Conservation (phyloP, 2,797 vertebrate genomes). For the Erethizon dorsatum region DNA sequence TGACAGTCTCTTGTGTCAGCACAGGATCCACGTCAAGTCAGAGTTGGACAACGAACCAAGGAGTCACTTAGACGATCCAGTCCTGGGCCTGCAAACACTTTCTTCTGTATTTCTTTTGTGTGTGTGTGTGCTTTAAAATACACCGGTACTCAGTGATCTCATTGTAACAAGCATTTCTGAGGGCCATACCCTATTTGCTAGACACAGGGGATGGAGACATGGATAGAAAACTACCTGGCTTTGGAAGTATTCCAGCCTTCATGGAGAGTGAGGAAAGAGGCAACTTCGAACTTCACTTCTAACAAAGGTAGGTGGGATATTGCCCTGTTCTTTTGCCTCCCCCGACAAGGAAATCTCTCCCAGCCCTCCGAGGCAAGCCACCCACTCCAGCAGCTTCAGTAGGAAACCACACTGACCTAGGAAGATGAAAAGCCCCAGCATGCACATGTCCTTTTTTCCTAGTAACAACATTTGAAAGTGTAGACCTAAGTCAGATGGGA, state of each 20-base stretch:
- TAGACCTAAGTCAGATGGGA: constrained; percentile 56
- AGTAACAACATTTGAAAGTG: constrained; percentile 36
- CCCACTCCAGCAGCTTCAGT: not conserved
- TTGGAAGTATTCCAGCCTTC: not conserved
- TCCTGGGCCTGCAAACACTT: not conserved
- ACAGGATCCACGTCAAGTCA: not conserved
- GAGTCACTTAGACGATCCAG: not conserved
- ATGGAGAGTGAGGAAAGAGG: not conserved
- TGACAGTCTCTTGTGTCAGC: not conserved
- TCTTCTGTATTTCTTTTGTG: not conserved
- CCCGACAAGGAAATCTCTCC: not conserved
- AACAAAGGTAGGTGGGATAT: not conserved
- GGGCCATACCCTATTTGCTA: not conserved
- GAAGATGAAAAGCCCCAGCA: constrained; percentile 65
- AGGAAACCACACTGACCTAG: not conserved
- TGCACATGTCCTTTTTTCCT: constrained; percentile 66
- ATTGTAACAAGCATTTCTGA: not conserved
- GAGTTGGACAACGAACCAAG: not conserved
- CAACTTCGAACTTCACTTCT: not conserved
- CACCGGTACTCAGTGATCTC: not conserved
- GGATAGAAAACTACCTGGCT: not conserved
- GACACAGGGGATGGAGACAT: not conserved
- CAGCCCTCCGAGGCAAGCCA: not conserved
- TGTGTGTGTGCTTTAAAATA: not conserved
- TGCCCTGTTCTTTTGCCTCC: not conserved